Percentiles rank a stretch among this genome's conserved stretches.
Conservation (phyloP, 2,113 vertebrate species). For the Brienomyrus brachyistius region DNA sequence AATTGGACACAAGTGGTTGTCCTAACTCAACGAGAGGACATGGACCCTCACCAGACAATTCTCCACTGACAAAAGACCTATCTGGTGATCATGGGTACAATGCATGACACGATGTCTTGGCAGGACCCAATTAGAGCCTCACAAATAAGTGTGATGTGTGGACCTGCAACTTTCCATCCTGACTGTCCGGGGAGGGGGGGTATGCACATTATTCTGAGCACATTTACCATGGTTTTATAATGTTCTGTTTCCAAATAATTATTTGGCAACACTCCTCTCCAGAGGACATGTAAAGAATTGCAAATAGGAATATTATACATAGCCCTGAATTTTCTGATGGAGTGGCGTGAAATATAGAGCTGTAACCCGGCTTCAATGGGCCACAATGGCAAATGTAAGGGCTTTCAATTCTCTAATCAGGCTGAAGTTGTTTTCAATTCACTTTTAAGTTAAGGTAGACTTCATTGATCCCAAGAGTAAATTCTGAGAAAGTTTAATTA, state of each 20-base stretch:
- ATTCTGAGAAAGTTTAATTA: neutral
- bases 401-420: neutral
- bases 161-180: neutral
- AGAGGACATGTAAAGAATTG: neutral
- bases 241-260: neutral
- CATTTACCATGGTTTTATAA: neutral
- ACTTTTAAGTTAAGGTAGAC: neutral
- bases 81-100: slow-evolving; percentile 52
- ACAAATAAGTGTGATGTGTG: slow-evolving; percentile 21
- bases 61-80: slow-evolving; percentile 49
- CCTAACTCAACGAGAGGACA: neutral
- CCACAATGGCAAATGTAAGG: neutral
- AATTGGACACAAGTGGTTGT: neutral
- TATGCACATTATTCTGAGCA: neutral
- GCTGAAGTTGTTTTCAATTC: neutral
- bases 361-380: neutral
- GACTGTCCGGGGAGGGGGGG: neutral
- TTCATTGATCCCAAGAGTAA: neutral
- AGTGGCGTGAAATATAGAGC: neutral
- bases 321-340: neutral
- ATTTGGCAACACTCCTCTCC: neutral
- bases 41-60: neutral
- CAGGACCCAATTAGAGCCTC: slow-evolving; percentile 28
- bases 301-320: neutral
- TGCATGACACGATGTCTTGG: slow-evolving; percentile 26